Percentiles rank a stretch among this genome's conserved stretches.
Conservation (phyloP, 2,888 invertebrate species). For the Digitonthophagus gazella region DNA sequence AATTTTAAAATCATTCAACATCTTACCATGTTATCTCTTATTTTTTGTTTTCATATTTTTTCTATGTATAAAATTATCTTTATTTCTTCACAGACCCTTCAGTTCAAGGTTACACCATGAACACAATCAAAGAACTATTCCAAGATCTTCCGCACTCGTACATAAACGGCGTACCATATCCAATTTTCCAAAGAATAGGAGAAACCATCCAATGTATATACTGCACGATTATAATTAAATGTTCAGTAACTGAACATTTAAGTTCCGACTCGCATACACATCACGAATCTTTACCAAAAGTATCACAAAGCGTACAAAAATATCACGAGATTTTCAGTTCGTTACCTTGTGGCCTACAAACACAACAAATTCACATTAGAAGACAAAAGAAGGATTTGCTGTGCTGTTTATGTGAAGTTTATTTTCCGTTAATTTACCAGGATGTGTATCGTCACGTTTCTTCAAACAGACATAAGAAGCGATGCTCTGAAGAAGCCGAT, state of each 20-base stretch:
- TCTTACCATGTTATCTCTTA: too few species aligned
- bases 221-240: background rate
- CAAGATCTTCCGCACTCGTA: background rate
- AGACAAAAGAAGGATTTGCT: background rate
- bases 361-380: background rate
- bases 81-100: too few species aligned
- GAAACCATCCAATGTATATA: background rate
- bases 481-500: background rate
- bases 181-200: background rate
- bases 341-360: background rate
- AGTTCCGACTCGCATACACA: background rate
- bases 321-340: background rate
- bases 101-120: background rate
- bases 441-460: background rate
- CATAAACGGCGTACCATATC: background rate
- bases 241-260: background rate
- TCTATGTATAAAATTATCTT: too few species aligned
- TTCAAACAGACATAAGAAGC: background rate
- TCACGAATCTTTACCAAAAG: background rate
- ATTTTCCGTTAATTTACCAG: background rate
- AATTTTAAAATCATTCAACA: too few species aligned
- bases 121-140: background rate
- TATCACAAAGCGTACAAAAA: background rate
- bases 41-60: too few species aligned
- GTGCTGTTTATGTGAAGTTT: background rate